Evolutionary conservation across 2,888 invertebrate genomes (phyloP).

Genomic region (Mesorhabditis belari): DNA sequence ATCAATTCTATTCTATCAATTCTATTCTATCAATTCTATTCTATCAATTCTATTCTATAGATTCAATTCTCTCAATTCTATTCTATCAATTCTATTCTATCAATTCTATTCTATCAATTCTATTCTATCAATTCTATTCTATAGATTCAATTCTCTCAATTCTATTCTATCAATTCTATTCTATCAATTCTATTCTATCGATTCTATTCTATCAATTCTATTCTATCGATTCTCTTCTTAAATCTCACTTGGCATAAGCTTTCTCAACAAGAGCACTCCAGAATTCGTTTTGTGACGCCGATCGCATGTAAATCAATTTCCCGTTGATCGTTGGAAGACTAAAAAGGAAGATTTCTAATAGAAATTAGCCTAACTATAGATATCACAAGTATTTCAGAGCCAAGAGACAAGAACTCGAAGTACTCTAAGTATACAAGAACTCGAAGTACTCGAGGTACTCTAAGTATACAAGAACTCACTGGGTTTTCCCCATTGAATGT

Average conservation of each 20-base stretch:
- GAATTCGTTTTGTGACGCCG: conserved; percentile 80
- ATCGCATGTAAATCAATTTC: conserved; percentile 74
- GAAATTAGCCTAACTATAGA: background rate
- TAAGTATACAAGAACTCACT: conserved; percentile 58
- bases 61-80: too few species aligned
- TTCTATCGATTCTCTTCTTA: background rate
- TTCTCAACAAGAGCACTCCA: conserved; percentile 92
- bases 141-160: too few species aligned
- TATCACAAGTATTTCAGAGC: background rate
- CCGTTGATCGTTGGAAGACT: conserved; percentile 73
- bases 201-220: too few species aligned
- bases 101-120: too few species aligned
- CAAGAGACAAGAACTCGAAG: background rate
- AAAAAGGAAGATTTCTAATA: too few species aligned
- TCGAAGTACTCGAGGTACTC: background rate
- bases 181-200: too few species aligned
- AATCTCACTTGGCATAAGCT: conserved; percentile 76
- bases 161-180: too few species aligned
- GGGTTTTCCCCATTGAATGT: conserved; percentile 90
- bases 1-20: too few species aligned
- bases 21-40: too few species aligned
- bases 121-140: too few species aligned
- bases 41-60: too few species aligned
- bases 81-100: too few species aligned
- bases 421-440: background rate